Evolutionary conservation across 2,797 vertebrate species (phyloP), one percentile per base, ranked within the genome.

Genomic region (Lycodopsis pacificus): DNA sequence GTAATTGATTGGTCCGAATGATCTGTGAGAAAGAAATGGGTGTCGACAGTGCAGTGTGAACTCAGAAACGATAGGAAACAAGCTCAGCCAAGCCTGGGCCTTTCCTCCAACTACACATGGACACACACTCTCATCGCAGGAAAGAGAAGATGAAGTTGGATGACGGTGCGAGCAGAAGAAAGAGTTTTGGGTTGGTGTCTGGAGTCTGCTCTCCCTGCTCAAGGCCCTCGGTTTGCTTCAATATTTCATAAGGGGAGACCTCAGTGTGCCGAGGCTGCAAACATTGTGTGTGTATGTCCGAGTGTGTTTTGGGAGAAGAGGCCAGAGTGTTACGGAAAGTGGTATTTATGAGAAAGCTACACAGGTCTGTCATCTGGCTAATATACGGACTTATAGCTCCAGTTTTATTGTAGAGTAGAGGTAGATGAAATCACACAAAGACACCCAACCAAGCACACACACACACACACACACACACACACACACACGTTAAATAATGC

Each of bases 401-500:
- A 76, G 51, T 79, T 61, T 72, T 65, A 68, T 61, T 59, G 66
- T 63, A 59, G 46, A 49, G 42, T 75, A 57, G 30, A 70, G 51
- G 66, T 34, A 65, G 61, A 81, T 59, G 53, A 65, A 74, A 80
- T 61, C 62, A 51, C 71, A 51, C 20, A 22, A 30, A 30, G 54
- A 68, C 71, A 76, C 20, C 27, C 61, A 65, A 12, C 38, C 36
- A 63, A 48, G 66, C 40, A 62, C 72, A 64, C 53, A 76, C 30
- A 61, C 27, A 67, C 70, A 73, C 19, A 67, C 49, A 64, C 53
- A 76, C 30, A 61, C 27, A 67, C 70, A 73, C 19, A 67, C 49
- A 67, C 70, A 73, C 19, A 67, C 49, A 76, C 27, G 65, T 68
- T 91, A 85, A 94, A 94, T 93, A 92, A 94, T 93, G 77, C 86